These are phyloP conservation scores for Acholoe squamosa DNA, from an alignment of 2,888 invertebrate genomes.

Conservation along the genomic window DNA sequence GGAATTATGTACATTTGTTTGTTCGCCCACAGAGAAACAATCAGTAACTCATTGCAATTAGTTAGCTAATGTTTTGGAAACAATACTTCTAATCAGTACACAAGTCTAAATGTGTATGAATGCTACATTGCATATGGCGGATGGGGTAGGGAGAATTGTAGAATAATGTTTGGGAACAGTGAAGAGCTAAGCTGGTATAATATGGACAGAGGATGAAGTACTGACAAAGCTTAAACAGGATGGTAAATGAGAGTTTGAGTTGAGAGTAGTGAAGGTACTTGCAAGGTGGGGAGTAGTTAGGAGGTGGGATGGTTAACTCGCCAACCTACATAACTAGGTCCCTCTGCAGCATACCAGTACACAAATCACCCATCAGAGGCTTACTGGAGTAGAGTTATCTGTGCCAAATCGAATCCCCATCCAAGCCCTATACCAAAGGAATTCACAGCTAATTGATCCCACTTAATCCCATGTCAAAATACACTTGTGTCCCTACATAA, in stretches of 20 bases:
- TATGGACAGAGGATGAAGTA: too few relatives aligned
- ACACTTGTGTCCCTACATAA: neutral
- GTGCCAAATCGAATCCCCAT: constrained; percentile 11
- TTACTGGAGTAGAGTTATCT: neutral
- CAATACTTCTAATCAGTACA: too few relatives aligned
- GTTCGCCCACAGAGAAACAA: too few relatives aligned
- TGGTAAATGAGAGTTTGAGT: neutral
- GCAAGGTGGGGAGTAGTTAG: neutral
- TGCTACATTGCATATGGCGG: too few relatives aligned
- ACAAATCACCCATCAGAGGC: constrained; percentile 10
- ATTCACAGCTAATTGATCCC: constrained; percentile 13
- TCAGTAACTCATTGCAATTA: too few relatives aligned
- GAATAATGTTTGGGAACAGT: too few relatives aligned
- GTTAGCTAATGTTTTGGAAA: too few relatives aligned
- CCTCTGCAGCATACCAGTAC: neutral
- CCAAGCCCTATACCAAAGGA: constrained; percentile 1
- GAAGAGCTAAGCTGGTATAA: too few relatives aligned
- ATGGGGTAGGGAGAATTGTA: too few relatives aligned
- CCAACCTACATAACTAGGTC: constrained; percentile 21
- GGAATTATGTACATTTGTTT: too few relatives aligned
- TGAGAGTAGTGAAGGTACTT: neutral
- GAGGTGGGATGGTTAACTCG: neutral
- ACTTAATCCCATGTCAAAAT: neutral
- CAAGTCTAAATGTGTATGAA: too few relatives aligned
- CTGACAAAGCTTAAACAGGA: too few relatives aligned